Evolutionary conservation across 2,797 vertebrate genomes (phyloP), one percentile per base, ranked within the genome.

Genomic region (Microhierax caerulescens): DNA sequence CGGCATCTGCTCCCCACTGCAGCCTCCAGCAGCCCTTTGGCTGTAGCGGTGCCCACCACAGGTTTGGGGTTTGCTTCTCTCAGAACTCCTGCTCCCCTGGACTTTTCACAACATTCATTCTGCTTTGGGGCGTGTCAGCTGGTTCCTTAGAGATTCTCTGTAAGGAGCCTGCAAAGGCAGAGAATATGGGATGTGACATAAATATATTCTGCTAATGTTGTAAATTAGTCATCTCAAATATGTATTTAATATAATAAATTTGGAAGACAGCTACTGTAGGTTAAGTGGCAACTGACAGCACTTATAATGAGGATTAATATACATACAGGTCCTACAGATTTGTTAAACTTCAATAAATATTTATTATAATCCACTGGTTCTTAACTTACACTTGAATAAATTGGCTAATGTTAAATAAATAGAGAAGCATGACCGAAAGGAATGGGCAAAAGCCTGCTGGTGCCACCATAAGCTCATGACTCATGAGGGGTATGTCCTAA

Each of bases 341-440:
- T 91, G 86, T 85, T 97, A 90, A 94, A 96, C 88, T 96, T 96
- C 93, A 94, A 93, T 93, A 97, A 96, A 97, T 96, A 97, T 95
- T 96, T 96, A 93, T 96, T 93, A 94, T 91, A 94, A 95, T 92
- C 69, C 47, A 81, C 45, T 13, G 25, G 32, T 78, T 94, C 87
- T 93, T 93, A 91, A 88, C 88, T 94, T 91, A 47, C 90, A 94
- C 84, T 96, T 78, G 75, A 95, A 88, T 91, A 90, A 94, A 95
- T 96, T 75, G 75, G 36, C 70, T 95, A 83, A 85, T 51, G 72
- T 76, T 94, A 91, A 95, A 83, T 81, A 97, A 97, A 95, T 72
- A 96, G 74, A 93, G 81, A 77, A 92, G 37, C 34, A 57, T 47
- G 86, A 72, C 86, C 5, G 0, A 80, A 93, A 85, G 61, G 61